These are phyloP conservation scores for Megaceryle maxima DNA, from an alignment of 2,113 vertebrate genomes.

Conservation along the genomic window DNA sequence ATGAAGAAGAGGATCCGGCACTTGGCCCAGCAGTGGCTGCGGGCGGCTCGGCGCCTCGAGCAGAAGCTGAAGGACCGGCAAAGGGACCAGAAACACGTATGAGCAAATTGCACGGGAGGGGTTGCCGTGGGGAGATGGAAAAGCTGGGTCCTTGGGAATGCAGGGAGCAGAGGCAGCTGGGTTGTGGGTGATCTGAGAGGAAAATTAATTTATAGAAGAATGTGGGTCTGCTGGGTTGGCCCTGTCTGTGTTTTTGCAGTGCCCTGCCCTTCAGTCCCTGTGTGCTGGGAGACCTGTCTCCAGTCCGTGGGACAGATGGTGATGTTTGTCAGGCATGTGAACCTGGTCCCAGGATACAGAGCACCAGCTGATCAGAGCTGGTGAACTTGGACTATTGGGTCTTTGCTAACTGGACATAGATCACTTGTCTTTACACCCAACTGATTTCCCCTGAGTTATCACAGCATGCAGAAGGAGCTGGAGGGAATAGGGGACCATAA, in stretches of 20 bases:
- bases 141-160: not conserved
- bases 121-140: accelerated
- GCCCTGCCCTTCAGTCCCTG: not conserved
- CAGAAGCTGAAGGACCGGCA: conserved; percentile 74
- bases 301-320: accelerated
- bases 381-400: not conserved
- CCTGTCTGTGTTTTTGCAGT: accelerated
- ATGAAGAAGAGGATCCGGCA: conserved; percentile 93
- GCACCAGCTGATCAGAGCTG: not conserved
- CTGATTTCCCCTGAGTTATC: not conserved
- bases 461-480: not conserved
- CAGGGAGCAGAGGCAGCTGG: accelerated
- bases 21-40: conserved; percentile 87
- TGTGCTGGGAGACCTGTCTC: not conserved
- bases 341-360: not conserved
- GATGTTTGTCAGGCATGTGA: accelerated
- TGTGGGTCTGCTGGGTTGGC: accelerated
- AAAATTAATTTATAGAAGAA: not conserved
- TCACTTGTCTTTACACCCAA: not conserved
- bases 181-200: not conserved
- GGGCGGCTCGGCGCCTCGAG: conserved; percentile 82
- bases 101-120: not conserved
- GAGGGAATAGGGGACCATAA: not conserved
- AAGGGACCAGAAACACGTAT: conserved; percentile 85
- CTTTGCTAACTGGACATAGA: not conserved